Percentiles rank a stretch among this genome's conserved stretches.
Conservation (phyloP, 1,140 invertebrate genomes). For the Potamilus streckersoni region DNA sequence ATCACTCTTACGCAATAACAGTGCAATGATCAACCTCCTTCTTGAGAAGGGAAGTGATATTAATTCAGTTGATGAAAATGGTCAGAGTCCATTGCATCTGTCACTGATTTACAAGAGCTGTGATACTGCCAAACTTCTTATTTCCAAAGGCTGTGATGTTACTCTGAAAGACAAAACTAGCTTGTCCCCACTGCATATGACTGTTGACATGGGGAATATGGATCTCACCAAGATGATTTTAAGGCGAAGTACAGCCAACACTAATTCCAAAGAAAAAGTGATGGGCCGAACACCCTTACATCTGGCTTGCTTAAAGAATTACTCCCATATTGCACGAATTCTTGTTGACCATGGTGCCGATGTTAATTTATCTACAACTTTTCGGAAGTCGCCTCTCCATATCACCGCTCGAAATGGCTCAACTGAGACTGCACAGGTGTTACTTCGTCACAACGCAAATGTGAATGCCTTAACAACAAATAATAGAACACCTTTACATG, state of each 20-base stretch:
- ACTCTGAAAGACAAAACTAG: slow-evolving; percentile 41
- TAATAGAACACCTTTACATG: slow-evolving; percentile 56
- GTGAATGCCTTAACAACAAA: slow-evolving; percentile 69
- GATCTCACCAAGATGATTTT: slow-evolving; percentile 53
- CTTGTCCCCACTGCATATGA: slow-evolving; percentile 47
- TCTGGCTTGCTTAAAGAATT: slow-evolving; percentile 46
- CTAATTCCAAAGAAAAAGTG: slow-evolving; percentile 53
- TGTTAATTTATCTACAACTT: slow-evolving; percentile 86
- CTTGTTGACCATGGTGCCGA: slow-evolving; percentile 87
- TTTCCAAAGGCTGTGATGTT: slow-evolving; percentile 45
- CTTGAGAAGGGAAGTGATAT: slow-evolving; percentile 45
- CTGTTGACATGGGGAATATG: slow-evolving; percentile 37
- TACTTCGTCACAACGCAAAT: slow-evolving; percentile 81
- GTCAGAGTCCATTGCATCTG: slow-evolving; percentile 44
- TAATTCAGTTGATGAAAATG: slow-evolving; percentile 42
- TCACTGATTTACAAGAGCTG: slow-evolving; percentile 49
- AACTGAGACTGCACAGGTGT: slow-evolving; percentile 77
- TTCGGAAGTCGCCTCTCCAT: slow-evolving; percentile 71
- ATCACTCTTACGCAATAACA: slow-evolving; percentile 39
- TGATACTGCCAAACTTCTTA: slow-evolving; percentile 47
- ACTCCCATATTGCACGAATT: slow-evolving; percentile 70
- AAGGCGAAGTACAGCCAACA: slow-evolving; percentile 45
- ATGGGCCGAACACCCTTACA: slow-evolving; percentile 57
- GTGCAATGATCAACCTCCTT: slow-evolving; percentile 41
- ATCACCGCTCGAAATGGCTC: slow-evolving; percentile 73